phyloP scores from a whole-genome alignment of 2,113 vertebrate genomes.

The Thermophis baileyi region DNA sequence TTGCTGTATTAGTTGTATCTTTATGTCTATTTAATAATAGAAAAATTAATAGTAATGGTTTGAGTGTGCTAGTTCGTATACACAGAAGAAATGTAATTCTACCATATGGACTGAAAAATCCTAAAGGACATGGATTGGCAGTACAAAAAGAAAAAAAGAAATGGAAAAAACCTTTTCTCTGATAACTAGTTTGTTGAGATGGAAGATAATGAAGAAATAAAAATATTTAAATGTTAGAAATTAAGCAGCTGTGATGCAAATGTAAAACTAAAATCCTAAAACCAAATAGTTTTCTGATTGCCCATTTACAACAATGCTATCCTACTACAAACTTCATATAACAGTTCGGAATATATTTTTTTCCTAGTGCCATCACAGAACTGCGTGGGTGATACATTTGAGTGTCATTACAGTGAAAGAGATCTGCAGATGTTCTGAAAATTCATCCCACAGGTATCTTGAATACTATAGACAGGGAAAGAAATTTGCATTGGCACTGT shows the following conservation, averaged over 20 bases:
- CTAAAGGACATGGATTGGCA: neutral
- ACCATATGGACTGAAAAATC: neutral
- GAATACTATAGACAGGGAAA: neutral
- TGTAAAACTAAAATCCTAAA: slow-evolving; percentile 5
- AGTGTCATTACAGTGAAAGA: neutral
- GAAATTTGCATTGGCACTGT: neutral
- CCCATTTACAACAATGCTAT: slow-evolving; percentile 20
- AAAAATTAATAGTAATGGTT: neutral
- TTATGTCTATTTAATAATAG: neutral
- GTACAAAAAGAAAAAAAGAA: neutral
- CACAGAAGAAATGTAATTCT: neutral
- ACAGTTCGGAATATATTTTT: neutral
- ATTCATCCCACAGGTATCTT: slow-evolving; percentile 2
- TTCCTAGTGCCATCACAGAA: neutral
- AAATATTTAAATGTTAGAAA: neutral
- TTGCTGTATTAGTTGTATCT: neutral
- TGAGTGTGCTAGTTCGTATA: neutral
- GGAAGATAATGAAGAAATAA: neutral
- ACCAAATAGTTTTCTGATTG: slow-evolving; percentile 26
- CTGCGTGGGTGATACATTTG: neutral
- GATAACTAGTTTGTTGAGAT: neutral
- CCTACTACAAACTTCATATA: slow-evolving; percentile 27
- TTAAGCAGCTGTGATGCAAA: neutral
- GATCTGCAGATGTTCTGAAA: slow-evolving; percentile 26
- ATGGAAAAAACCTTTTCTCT: neutral